A percentile compares a stretch with the other conserved stretches of the same genome.
These are phyloP conservation scores for Drosophila sordidula DNA, from an alignment of 2,888 invertebrate genomes.

Conservation along the genomic window DNA sequence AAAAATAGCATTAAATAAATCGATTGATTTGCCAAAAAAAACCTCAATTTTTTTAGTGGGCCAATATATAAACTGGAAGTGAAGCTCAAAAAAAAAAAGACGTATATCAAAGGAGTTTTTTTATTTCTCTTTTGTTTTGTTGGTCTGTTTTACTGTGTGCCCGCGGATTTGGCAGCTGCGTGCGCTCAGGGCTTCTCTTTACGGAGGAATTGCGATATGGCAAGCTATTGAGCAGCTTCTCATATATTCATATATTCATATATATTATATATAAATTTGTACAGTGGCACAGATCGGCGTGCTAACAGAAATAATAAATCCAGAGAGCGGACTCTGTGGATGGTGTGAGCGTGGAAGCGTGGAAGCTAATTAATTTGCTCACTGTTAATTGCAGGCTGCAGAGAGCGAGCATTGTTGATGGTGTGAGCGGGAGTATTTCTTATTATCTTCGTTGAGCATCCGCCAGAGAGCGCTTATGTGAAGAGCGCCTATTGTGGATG, in stretches of 20 bases:
- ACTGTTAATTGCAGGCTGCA: too few relatives aligned
- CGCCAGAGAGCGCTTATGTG: too few relatives aligned
- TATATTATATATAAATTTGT: too few relatives aligned
- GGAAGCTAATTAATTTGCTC: too few relatives aligned
- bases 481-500: too few relatives aligned
- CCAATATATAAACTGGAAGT: not conserved
- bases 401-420: too few relatives aligned
- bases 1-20: constrained; percentile 22
- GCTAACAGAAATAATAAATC: too few relatives aligned
- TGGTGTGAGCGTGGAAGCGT: too few relatives aligned
- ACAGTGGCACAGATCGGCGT: too few relatives aligned
- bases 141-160: constrained; percentile 1
- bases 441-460: too few relatives aligned
- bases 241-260: not conserved
- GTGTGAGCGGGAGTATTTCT: too few relatives aligned
- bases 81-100: not conserved
- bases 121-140: not conserved
- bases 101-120: constrained; percentile 14
- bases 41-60: not conserved
- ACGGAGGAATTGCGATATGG: constrained; percentile 1
- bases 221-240: not conserved
- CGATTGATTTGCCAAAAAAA: constrained; percentile 23
- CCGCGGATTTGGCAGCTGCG: constrained; percentile 15
- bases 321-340: too few relatives aligned
- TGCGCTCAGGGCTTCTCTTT: not conserved